Evolutionary conservation across 2,888 invertebrate genomes (phyloP), one percentile per base, ranked within the genome.

Genomic region (Frankliniella intonsa): DNA sequence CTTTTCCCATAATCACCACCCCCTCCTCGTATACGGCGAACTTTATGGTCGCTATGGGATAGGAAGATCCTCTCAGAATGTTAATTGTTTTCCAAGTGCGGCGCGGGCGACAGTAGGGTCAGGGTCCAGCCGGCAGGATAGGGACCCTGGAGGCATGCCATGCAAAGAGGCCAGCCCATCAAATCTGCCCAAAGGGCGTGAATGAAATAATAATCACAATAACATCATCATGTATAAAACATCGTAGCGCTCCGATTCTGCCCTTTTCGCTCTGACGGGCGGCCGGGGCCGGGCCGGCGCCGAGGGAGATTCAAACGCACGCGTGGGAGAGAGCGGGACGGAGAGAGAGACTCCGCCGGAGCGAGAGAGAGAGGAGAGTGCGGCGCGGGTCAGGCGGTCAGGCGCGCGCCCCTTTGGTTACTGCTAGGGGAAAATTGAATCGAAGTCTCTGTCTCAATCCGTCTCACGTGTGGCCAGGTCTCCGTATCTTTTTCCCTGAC

Each of bases 131-230:
- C 17, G 3, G 55, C 55, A 55, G 14, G 1, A 14, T 8, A 55
- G 17, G 3, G 55, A 55, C 3, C 55, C 55, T 14, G 55, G 38
- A 38, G 38, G 38, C 5, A 38, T 5, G 38, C 38, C 38, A 38
- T 38, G 38, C 38, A 38, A 38, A 38, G 38, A 38, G 38, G 55
- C 55, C 55, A 19, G 17, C 55, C 14, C 55, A 55, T 55, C 55
- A 55, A 55, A 55, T 55, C 55, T 55, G 55, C 55, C 55, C 55
- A 55, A 55, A 55, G 55, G 55, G 55, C 55, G 55, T 55, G 55
- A 55, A 55, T 55, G 55, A 55, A 55, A 55, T 55, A 55, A 55
- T 55, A 55, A 55, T 55, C 55, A 14, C 55, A 55, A 19, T 55
- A 38, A 38, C 38, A 38, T 38, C 38, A 38, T 38, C 55, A 55